Conservation (phyloP, 1,140 invertebrate genomes). For the Luehdorfia chinensis region DNA sequence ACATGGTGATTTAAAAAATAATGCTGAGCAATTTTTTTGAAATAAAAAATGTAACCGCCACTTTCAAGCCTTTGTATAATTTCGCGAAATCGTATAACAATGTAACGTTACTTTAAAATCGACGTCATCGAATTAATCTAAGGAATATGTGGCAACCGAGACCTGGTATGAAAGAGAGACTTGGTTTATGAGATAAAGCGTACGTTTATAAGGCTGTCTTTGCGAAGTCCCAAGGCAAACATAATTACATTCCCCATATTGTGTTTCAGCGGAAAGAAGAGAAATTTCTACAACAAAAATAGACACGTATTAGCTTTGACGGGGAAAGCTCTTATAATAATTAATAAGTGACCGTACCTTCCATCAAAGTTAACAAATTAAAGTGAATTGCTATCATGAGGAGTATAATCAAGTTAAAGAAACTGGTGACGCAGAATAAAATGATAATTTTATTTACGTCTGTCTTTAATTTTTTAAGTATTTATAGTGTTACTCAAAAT, state of each 20-base stretch:
- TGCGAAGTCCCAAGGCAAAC: slow-evolving; percentile 25
- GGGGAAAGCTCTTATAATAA: background rate
- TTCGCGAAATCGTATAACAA: slow-evolving; percentile 1
- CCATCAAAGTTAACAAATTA: too few species aligned
- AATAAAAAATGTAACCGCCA: too few species aligned
- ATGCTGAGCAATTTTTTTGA: too few species aligned
- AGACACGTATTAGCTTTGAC: slow-evolving; percentile 2
- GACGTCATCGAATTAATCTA: too few species aligned
- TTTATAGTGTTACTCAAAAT: too few species aligned
- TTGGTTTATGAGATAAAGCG: slow-evolving; percentile 2
- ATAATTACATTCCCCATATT: slow-evolving; percentile 31
- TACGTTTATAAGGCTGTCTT: slow-evolving; percentile 23
- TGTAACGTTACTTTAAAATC: too few species aligned
- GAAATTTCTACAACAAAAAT: slow-evolving; percentile 14
- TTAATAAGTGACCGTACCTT: background rate
- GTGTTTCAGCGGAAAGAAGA: slow-evolving; percentile 16
- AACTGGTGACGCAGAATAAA: background rate
- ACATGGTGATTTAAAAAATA: too few species aligned
- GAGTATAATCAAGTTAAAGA: too few species aligned
- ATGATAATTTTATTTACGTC: background rate
- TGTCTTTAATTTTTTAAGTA: too few species aligned
- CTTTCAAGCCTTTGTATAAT: too few species aligned
- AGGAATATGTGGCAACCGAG: background rate
- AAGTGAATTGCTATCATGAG: too few species aligned
- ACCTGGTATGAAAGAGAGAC: background rate